Evolutionary conservation across 2,888 invertebrate species (phyloP), one percentile per base, ranked within the genome.

Genomic region (Linyphia triangularis): DNA sequence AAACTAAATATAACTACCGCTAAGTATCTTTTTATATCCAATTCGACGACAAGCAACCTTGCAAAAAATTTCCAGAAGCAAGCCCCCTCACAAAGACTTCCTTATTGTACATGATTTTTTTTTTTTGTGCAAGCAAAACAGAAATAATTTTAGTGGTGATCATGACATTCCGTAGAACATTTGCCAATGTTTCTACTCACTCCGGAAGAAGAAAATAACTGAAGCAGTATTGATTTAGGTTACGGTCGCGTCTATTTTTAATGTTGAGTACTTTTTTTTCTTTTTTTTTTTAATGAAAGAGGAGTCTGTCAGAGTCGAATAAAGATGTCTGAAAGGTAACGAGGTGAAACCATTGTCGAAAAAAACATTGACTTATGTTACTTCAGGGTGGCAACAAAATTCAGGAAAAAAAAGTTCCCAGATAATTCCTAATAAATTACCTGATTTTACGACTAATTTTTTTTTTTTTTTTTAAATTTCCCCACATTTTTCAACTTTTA

Each of bases 41-140:
- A 28, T 72, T 22, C 37, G 16, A 22, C 24, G n/a, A 51, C 75
- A 51, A 0, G 16, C 65, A 43, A 65, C 82, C 63, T 83, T 83
- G 43, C 28, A 75, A 10, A 10, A 40, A 51, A 19, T 30, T 30
- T 30, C 30, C 59, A 26, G 24, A 51, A 22, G 77, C 59, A 57
- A 37, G 33, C 13, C 24, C 10, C n/a, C 26, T 33, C 22, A 65
- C 77, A 77, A 75, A n/a, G 83, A 83, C 75, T 73, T 83, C 73
- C 83, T 83, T 73, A 73, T 73, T 83, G 30, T 81, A 33, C 59
- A 70, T 81, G n/a, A n/a, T n/a, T n/a, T n/a, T n/a, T n/a, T n/a
- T n/a, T n/a, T n/a, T n/a, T n/a, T n/a, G n/a, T n/a, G n/a, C 51
- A 51, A 51, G 83, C 65, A 83, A 65, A 22, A 37, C 65, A 30